Percentiles rank a stretch among this genome's conserved stretches.
Conservation (phyloP, 2,797 vertebrate genomes). For the Esox masquinongy region DNA sequence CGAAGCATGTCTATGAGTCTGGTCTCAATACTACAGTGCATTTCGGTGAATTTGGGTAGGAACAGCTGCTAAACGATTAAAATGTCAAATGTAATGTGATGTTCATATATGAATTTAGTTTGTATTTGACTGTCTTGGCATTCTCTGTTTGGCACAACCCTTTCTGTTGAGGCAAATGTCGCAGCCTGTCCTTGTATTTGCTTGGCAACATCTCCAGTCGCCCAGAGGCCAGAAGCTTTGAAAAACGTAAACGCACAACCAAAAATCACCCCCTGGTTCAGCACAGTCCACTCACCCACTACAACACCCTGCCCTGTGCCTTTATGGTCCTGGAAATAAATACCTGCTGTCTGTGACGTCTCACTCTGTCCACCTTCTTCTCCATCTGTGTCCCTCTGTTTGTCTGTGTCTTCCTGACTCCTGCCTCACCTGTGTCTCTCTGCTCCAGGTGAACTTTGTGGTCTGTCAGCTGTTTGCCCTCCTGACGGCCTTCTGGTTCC, state of each 20-base stretch:
- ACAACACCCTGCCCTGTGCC: no score
- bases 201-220: conserved; percentile 10
- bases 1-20: neutral
- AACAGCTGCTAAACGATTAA: no score
- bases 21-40: no score
- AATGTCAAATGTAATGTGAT: neutral
- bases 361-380: neutral
- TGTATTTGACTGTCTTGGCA: neutral
- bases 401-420: neutral
- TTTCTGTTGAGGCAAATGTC: neutral
- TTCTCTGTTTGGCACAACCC: neutral
- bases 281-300: neutral
- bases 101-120: neutral
- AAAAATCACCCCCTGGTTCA: conserved; percentile 24
- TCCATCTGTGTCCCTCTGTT: neutral
- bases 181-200: neutral
- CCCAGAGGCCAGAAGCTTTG: conserved; percentile 8
- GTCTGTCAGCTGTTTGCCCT: conserved; percentile 90
- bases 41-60: no score
- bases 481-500: conserved; percentile 86
- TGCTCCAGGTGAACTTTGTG: conserved; percentile 87
- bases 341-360: neutral
- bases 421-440: conserved; percentile 7
- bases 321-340: neutral
- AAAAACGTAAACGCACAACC: conserved; percentile 18